Evolutionary conservation across 2,888 invertebrate genomes (phyloP).

Genomic region (Polydrusus cervinus): DNA sequence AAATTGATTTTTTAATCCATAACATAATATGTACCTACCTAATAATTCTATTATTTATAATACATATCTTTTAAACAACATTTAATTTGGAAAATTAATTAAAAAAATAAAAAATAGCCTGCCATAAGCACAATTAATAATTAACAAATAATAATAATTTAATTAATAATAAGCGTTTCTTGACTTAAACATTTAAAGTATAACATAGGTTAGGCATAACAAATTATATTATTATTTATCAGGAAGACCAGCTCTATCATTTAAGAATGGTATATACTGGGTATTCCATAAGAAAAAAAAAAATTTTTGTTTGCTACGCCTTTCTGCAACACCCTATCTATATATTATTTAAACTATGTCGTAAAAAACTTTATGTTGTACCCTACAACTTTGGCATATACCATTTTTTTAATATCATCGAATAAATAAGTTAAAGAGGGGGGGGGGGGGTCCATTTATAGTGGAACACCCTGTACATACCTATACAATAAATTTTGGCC

Average conservation of each 20-base stretch:
- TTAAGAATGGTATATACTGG: neutral
- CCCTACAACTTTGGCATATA: neutral
- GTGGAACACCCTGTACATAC: neutral
- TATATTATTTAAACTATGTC: neutral
- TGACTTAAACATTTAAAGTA: too few species aligned
- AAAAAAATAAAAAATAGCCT: neutral
- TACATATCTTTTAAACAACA: too few species aligned
- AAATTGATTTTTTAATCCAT: slow-evolving; percentile 1
- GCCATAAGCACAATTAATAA: too few species aligned
- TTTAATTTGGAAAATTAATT: neutral
- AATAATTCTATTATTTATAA: too few species aligned
- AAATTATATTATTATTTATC: neutral
- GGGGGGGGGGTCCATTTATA: slow-evolving; percentile 1
- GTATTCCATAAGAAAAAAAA: neutral
- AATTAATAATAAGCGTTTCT: too few species aligned
- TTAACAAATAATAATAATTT: too few species aligned
- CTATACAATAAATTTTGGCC: too few species aligned
- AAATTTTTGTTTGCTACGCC: neutral
- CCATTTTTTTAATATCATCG: neutral
- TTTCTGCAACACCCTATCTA: neutral
- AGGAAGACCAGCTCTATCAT: neutral
- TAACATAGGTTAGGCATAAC: neutral
- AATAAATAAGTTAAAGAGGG: neutral
- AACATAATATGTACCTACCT: neutral
- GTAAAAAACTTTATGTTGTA: neutral